Conservation (phyloP, 2,888 invertebrate species). For the Phaedon cochleariae region DNA sequence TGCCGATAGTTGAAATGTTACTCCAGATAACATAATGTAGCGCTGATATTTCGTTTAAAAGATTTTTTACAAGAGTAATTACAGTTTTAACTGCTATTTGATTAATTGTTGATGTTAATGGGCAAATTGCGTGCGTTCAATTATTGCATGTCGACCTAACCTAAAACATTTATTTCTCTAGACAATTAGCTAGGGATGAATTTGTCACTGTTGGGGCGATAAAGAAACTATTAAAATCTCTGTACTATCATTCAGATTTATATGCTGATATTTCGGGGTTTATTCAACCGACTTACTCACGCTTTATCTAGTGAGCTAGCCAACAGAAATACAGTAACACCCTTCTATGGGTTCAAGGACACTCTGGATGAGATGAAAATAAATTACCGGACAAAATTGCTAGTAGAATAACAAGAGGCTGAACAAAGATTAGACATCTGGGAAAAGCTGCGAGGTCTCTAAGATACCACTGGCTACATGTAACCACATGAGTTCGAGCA, state of each 20-base stretch:
- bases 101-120: slow-evolving; percentile 42
- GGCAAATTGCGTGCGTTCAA: slow-evolving; percentile 37
- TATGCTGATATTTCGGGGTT: not conserved
- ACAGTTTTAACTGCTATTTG: slow-evolving; percentile 36
- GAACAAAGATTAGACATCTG: no score
- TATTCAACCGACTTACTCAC: not conserved
- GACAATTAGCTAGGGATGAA: slow-evolving; percentile 32
- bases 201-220: slow-evolving; percentile 32
- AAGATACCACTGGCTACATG: no score
- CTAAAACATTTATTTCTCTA: slow-evolving; percentile 32
- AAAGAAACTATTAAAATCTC: slow-evolving; percentile 28
- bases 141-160: slow-evolving; percentile 31
- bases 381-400: no score
- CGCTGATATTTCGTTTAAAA: not conserved
- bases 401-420: no score
- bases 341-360: no score
- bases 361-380: no score
- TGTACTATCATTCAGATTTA: slow-evolving; percentile 10
- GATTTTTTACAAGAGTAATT: slow-evolving; percentile 21
- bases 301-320: no score
- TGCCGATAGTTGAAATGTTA: no score
- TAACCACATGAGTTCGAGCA: no score
- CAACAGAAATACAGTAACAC: no score
- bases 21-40: not conserved
- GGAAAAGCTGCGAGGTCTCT: no score